A percentile compares a stretch with the other conserved stretches of the same genome.
These are phyloP conservation scores for Ctenosaura bakeri DNA, from an alignment of 2,797 vertebrate genomes.

Conservation along the genomic window DNA sequence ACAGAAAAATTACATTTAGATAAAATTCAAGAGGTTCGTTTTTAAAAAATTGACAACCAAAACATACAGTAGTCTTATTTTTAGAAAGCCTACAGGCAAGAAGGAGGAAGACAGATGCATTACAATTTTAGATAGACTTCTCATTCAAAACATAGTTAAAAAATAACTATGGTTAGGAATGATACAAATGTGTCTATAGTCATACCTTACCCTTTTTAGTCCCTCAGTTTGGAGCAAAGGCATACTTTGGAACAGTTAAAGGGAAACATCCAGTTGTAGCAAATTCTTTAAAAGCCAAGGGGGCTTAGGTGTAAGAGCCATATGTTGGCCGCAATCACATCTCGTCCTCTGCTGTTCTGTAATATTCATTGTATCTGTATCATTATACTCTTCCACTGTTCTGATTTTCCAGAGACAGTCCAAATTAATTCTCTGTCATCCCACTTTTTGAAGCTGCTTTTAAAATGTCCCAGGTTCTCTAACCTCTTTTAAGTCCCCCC, in stretches of 20 bases:
- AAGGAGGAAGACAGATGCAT: slow-evolving; percentile 31
- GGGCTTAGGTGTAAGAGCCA: too few relatives aligned
- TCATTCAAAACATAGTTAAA: slow-evolving; percentile 6
- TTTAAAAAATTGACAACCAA: slow-evolving; percentile 21
- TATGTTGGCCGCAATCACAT: background rate
- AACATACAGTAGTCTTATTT: slow-evolving; percentile 48
- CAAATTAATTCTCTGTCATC: too few relatives aligned
- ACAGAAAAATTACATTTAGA: slow-evolving; percentile 44
- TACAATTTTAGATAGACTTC: slow-evolving; percentile 34
- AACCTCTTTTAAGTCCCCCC: too few relatives aligned
- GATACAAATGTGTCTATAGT: background rate
- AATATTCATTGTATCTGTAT: background rate
- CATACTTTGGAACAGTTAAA: slow-evolving; percentile 30
- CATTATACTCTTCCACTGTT: too few relatives aligned
- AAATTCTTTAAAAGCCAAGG: background rate
- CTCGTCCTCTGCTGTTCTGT: background rate
- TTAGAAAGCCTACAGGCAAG: slow-evolving; percentile 57
- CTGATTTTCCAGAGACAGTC: too few relatives aligned
- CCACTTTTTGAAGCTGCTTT: too few relatives aligned
- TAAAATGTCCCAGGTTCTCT: too few relatives aligned
- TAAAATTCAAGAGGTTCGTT: background rate
- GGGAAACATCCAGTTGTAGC: background rate
- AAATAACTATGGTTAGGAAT: background rate
- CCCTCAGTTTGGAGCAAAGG: slow-evolving; percentile 19
- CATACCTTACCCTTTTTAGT: background rate